Evolutionary conservation across 2,888 invertebrate species (phyloP).

Genomic region (Drosophila paracracens): DNA sequence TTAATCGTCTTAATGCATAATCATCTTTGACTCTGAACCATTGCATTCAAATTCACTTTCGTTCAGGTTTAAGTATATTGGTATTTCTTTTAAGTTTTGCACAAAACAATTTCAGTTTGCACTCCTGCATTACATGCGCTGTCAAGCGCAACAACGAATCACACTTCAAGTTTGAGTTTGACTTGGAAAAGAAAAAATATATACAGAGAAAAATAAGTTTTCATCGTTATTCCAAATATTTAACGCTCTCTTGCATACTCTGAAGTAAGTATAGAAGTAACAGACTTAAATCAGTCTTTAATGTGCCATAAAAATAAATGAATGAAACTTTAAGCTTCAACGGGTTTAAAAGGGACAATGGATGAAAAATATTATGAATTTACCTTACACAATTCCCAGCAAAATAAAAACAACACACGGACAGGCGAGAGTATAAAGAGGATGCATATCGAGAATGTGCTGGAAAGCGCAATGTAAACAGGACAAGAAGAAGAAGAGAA

Average conservation of each 20-base stretch:
- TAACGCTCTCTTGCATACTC: constrained; percentile 9
- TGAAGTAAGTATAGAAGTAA: neutral
- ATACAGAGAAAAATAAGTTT: neutral
- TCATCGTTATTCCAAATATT: neutral
- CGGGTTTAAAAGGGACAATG: neutral
- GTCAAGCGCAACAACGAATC: constrained; percentile 69
- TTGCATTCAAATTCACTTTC: constrained; percentile 29
- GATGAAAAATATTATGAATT: neutral
- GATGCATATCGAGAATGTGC: constrained; percentile 14
- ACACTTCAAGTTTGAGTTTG: constrained; percentile 57
- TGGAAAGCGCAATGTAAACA: constrained; percentile 34
- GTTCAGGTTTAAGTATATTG: constrained; percentile 21
- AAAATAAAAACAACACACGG: neutral
- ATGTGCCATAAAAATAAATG: neutral
- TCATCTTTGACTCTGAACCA: constrained; percentile 8
- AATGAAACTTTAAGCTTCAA: neutral
- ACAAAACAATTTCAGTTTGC: constrained; percentile 22
- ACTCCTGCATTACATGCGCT: constrained; percentile 51
- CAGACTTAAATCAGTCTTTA: neutral
- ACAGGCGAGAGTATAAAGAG: constrained; percentile 10
- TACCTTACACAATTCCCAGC: neutral
- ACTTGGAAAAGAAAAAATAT: constrained; percentile 29
- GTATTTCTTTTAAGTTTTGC: constrained; percentile 10
- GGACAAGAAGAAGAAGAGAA: neutral
- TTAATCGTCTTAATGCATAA: neutral